Conservation (phyloP, 2,113 vertebrate genomes). For the Limnothrissa miodon region DNA sequence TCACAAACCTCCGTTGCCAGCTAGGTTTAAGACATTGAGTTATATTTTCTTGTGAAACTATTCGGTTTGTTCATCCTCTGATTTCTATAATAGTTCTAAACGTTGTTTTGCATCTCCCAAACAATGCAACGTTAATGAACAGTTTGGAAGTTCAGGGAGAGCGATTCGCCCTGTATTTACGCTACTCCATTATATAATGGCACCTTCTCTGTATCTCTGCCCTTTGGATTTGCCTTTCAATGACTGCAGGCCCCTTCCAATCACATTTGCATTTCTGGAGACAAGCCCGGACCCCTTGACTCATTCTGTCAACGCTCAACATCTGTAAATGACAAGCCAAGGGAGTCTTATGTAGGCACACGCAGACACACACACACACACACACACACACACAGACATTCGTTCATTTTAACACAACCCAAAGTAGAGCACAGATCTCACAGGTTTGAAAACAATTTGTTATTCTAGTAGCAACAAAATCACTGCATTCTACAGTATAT, state of each 20-base stretch:
- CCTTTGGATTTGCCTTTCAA: background rate
- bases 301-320: background rate
- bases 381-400: no score
- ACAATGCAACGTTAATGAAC: no score
- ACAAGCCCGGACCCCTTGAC: background rate
- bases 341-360: background rate
- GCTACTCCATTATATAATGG: no score
- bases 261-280: background rate
- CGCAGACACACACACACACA: no score
- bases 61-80: no score
- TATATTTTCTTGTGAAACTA: no score
- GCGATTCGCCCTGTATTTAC: no score
- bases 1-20: no score
- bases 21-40: no score
- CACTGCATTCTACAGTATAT: background rate
- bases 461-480: background rate
- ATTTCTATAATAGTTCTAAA: no score
- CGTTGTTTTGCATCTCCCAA: no score
- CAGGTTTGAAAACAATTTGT: background rate
- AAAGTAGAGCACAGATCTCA: background rate
- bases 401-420: background rate
- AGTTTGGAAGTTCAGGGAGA: no score
- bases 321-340: background rate
- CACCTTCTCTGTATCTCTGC: background rate
- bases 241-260: background rate